Conservation (phyloP, 1,140 invertebrate species). For the Gonioctena quinquepunctata region DNA sequence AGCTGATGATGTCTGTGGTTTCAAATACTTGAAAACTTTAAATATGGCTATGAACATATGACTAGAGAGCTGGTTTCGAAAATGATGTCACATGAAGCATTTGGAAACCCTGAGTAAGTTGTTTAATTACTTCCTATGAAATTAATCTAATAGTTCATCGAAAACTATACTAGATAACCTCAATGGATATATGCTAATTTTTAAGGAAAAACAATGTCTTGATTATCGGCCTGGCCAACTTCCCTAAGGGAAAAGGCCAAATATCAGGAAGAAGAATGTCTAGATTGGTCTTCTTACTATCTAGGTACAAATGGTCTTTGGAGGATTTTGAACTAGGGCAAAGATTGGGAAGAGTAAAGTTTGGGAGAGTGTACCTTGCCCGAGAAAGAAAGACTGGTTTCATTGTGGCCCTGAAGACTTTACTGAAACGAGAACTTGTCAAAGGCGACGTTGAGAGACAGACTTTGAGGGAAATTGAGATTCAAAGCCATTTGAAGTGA, state of each 20-base stretch:
- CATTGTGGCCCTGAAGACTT: slow-evolving; percentile 89
- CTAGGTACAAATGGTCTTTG: slow-evolving; percentile 72
- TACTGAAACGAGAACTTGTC: slow-evolving; percentile 84
- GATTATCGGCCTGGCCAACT: too few relatives aligned
- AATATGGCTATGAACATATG: slow-evolving; percentile 21
- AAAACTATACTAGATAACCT: too few relatives aligned
- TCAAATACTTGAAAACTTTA: slow-evolving; percentile 30
- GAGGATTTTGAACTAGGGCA: slow-evolving; percentile 86
- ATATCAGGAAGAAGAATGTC: not conserved
- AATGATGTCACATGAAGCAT: slow-evolving; percentile 58
- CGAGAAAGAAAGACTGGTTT: slow-evolving; percentile 82
- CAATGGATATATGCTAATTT: too few relatives aligned
- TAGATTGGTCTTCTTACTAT: not conserved
- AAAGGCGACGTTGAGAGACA: slow-evolving; percentile 79
- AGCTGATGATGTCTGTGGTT: too few relatives aligned
- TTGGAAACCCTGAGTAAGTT: slow-evolving; percentile 49
- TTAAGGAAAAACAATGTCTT: too few relatives aligned
- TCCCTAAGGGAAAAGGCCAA: too few relatives aligned
- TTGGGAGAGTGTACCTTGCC: slow-evolving; percentile 91
- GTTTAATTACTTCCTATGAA: too few relatives aligned
- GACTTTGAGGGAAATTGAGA: slow-evolving; percentile 92
- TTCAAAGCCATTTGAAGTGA: slow-evolving; percentile 86
- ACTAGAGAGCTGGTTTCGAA: slow-evolving; percentile 43
- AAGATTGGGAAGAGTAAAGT: slow-evolving; percentile 86
- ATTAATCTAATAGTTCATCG: not conserved